Evolutionary conservation across 2,888 invertebrate species (phyloP).

Genomic region (Rotaria socialis): DNA sequence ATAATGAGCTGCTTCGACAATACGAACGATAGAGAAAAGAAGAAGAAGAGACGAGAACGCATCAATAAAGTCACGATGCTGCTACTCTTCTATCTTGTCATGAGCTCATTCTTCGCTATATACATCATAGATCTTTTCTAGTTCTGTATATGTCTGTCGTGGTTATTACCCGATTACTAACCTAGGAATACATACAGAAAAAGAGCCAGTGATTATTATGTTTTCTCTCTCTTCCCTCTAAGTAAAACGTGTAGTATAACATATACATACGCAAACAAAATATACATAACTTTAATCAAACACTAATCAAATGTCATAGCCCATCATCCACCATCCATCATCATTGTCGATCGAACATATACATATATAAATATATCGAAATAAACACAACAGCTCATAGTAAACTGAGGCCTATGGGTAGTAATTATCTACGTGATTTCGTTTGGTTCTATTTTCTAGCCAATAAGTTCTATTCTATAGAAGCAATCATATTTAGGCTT

Average conservation of each 20-base stretch:
- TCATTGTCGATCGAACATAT: background rate
- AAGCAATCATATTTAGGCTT: background rate
- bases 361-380: background rate
- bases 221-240: background rate
- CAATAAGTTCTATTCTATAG: background rate
- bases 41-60: background rate
- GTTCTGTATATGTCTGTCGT: background rate
- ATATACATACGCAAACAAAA: background rate
- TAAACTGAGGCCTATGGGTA: background rate
- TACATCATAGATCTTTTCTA: background rate
- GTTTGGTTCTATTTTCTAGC: background rate
- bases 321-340: background rate
- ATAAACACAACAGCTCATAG: background rate
- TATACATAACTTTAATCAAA: background rate
- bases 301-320: conserved; percentile 16
- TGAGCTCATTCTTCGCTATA: background rate
- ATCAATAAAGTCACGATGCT: background rate
- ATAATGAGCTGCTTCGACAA: background rate
- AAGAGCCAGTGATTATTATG: background rate
- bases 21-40: background rate
- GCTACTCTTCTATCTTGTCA: background rate
- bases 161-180: background rate
- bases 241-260: background rate
- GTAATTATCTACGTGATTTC: background rate
- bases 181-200: background rate